Evolutionary conservation across 2,113 vertebrate genomes (phyloP), one percentile per base, ranked within the genome.

Genomic region (Aphelocoma coerulescens): DNA sequence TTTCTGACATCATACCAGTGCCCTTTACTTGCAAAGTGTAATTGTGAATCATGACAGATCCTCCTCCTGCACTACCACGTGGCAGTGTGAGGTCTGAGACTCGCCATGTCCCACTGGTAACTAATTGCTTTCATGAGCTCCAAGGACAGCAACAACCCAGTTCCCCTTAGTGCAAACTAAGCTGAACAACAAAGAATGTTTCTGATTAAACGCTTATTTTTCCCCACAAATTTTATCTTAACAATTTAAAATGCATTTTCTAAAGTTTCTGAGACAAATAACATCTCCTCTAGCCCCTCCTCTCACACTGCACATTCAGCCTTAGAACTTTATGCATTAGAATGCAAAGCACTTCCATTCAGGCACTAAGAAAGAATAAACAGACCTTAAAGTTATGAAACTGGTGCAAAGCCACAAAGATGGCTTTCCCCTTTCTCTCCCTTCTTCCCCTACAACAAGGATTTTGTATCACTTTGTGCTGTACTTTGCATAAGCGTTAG

Each of bases 341-440:
- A 80, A 95, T 67, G 93, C 91, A 95, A 83, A 88, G 85, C 48
- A 81, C 68, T 66, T 80, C 68, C 72, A 76, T 48, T 83, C 82
- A 63, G 72, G 78, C 68, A 0, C 62, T 32, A 39, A 85, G 55
- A 48, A 32, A 16, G 48, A 22, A 43, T 49, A 84, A 89, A 55
- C 37, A 80, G 63, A 91, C 52, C 72, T 86, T 14, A 35, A 15
- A 61, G 72, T 54, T 78, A 71, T 18, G 20, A 84, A 96, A 91
- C 57, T 39, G 61, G 61, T 39, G 55, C 41, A 74, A 92, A 86
- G 79, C 63, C 68, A 90, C 85, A 66, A 77, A 39, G 51, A 59
- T 27, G 33, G n/a, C 59, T 80, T 80, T 44, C 20, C 63, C 73
- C 28, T 61, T 75, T 57, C 72, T n/a, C 35, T 69, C 37, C 18